Conservation (phyloP, 2,888 invertebrate genomes). For the Scaptomyza tumidula region DNA sequence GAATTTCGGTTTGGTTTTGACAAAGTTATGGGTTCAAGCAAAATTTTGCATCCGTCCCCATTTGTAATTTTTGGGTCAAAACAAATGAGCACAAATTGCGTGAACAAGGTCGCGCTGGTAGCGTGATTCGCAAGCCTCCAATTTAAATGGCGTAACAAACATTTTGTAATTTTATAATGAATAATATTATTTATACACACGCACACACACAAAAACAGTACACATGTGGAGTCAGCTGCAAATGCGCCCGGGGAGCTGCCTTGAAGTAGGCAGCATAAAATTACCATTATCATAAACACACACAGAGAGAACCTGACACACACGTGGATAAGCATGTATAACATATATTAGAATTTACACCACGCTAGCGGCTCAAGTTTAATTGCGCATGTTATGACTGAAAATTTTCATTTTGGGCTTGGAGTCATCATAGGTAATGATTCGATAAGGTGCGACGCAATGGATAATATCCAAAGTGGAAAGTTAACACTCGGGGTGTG, state of each 20-base stretch:
- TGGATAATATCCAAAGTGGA: conserved; percentile 32
- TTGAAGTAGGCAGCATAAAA: conserved; percentile 54
- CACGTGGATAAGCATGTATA: conserved; percentile 54
- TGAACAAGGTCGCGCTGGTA: conserved; percentile 33
- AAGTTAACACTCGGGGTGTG: conserved; percentile 10
- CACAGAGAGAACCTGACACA: conserved; percentile 7
- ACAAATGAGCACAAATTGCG: conserved; percentile 50
- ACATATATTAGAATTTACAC: conserved; percentile 55
- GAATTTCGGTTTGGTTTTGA: no score
- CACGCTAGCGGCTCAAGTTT: conserved; percentile 50
- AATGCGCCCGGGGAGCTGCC: conserved; percentile 30
- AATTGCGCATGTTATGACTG: conserved; percentile 67
- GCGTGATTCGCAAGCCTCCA: conserved; percentile 16
- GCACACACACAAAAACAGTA: conserved; percentile 6
- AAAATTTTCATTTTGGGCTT: conserved; percentile 31
- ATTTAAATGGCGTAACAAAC: conserved; percentile 48
- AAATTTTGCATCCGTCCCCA: no score
- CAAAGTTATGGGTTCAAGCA: no score
- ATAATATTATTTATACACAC: conserved; percentile 58
- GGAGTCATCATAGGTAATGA: conserved; percentile 40
- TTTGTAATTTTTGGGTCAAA: background rate
- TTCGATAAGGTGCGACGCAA: conserved; percentile 43
- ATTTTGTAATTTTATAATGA: conserved; percentile 65
- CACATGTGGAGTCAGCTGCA: conserved; percentile 22
- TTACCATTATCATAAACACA: conserved; percentile 53